Base-by-base conservation (phyloP, 2,797 vertebrate species). In the Mormyrops boulengeri region DNA sequence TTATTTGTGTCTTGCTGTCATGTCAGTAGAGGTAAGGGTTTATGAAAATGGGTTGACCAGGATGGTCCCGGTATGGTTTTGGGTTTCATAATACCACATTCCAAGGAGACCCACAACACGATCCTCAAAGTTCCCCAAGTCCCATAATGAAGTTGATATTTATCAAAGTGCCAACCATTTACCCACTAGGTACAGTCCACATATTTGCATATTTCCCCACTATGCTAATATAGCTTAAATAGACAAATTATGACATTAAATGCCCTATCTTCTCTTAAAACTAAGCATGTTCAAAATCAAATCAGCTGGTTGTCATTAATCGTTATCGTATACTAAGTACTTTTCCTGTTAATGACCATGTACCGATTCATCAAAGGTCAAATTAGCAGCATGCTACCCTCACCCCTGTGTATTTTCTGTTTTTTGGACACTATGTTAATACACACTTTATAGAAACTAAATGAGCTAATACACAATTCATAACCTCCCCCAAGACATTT, bases 231-330 rank as follows among this genome's bases (percentile, higher is more conserved):
- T 95, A 96, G 97, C 96, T 97, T 97, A 96, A 96, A 96, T 95
- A 97, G 97, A 98, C 97, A 97, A 98, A 99, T 99, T 99, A 99
- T 98, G 97, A 99, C 98, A 99, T 99, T 98, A 99, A 98, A 97
- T 98, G 98, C 98, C 98, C 97, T 97, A 97, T 98, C 97, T 97
- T 97, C 97, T 97, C 97, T 97, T 98, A 97, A 80, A 98, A 99
- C 96, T 98, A 97, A 99, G 98, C 97, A 97, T 97, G 97, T 98
- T 97, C 96, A 97, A 99, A 99, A 99, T 99, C 98, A 97, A 99
- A 99, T 98, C 97, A 95, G 96, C 98, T 97, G 96, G 97, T 96
- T 96, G 95, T 98, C 98, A 99, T 99, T 99, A 99, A 99, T 99
- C 96, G 97, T 97, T 97, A 97, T 96, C 97, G 97, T 96, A 96